phyloP scores from a whole-genome alignment of 2,113 vertebrate genomes.

The Perca schrenkii region DNA sequence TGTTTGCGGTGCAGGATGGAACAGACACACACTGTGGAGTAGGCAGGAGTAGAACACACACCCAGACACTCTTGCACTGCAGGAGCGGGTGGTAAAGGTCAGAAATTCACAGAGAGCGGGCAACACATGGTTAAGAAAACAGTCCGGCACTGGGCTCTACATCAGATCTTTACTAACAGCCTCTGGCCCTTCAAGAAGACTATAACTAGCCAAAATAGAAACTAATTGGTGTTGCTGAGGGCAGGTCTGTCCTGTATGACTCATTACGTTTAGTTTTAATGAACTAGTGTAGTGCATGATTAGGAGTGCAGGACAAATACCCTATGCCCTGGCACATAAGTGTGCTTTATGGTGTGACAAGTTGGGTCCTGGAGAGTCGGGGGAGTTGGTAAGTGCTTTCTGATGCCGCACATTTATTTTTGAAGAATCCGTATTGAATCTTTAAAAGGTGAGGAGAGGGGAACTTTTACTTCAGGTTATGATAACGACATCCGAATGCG shows the following conservation, averaged over 20 bases:
- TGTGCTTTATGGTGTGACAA: conserved; percentile 55
- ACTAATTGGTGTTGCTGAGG: conserved; percentile 71
- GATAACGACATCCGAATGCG: conserved; percentile 1
- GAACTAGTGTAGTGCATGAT: conserved; percentile 64
- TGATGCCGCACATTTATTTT: conserved; percentile 32
- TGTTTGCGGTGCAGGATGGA: no score
- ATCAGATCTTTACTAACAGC: conserved; percentile 49
- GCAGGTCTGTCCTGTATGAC: conserved; percentile 33
- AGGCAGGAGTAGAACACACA: no score
- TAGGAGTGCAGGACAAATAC: conserved; percentile 61
- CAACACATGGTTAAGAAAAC: no score
- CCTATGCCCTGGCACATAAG: conserved; percentile 53
- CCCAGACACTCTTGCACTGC: no score
- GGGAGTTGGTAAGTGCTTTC: conserved; percentile 31
- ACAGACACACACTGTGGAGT: no score
- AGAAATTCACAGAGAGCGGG: no score
- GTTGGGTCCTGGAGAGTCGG: conserved; percentile 1
- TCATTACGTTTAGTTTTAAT: conserved; percentile 74
- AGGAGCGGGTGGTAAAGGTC: no score
- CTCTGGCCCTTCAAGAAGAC: conserved; percentile 26
- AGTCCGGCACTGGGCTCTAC: no score
- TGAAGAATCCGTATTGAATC: conserved; percentile 5
- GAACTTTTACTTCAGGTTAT: background rate
- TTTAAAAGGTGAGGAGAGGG: conserved; percentile 21
- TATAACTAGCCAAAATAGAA: conserved; percentile 52